Evolutionary conservation across 2,113 vertebrate genomes (phyloP).

Genomic region (Prionailurus bengalensis): DNA sequence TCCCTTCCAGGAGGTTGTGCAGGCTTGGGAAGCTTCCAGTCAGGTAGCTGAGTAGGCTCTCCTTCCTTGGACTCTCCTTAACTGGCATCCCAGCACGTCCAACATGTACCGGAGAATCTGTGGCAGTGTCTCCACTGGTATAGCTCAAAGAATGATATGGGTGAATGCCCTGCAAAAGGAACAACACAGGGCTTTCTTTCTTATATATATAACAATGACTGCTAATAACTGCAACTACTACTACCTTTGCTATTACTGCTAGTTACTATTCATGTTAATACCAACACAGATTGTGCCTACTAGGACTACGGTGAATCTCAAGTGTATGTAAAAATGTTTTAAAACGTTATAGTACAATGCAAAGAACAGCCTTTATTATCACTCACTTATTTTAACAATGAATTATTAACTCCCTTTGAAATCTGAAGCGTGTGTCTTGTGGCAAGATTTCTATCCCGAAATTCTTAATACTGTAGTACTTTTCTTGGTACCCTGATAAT

Average conservation of each 20-base stretch:
- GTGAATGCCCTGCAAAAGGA: constrained; percentile 93
- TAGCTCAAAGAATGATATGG: constrained; percentile 99
- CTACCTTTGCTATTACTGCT: not conserved
- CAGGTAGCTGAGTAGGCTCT: constrained; percentile 97
- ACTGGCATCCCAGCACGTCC: constrained; percentile 90
- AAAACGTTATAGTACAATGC: not conserved
- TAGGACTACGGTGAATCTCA: not conserved
- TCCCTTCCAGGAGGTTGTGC: constrained; percentile 97
- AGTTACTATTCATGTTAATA: not conserved
- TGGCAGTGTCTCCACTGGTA: constrained; percentile 97
- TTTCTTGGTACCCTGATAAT: not conserved
- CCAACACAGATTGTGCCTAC: not conserved
- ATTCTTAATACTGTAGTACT: not conserved
- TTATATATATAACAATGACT: not conserved
- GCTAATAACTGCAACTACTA: not conserved
- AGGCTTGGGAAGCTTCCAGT: constrained; percentile 98
- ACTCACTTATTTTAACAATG: not conserved
- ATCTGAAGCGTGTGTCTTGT: not conserved
- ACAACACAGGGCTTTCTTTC: not conserved
- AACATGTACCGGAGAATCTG: constrained; percentile 96
- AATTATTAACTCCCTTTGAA: not conserved
- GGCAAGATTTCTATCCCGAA: not conserved
- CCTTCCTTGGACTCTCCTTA: constrained; percentile 97
- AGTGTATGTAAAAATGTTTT: not conserved
- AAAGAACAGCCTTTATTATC: not conserved